phyloP scores from a whole-genome alignment of 2,797 vertebrate genomes.

The Lithobates pipiens region DNA sequence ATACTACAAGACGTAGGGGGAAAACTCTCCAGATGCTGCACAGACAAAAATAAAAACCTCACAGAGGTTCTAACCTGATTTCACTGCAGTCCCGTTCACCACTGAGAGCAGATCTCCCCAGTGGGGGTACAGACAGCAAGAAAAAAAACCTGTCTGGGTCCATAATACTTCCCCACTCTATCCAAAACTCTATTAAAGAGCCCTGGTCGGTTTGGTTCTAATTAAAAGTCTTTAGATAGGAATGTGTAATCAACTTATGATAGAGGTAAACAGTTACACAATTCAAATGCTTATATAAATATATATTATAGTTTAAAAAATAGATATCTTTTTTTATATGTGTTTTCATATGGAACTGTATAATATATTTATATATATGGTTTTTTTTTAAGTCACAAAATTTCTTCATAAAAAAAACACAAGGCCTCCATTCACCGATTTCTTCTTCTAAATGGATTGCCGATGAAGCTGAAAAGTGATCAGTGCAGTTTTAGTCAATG shows the following conservation, averaged over 20 bases:
- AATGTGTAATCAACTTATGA: background rate
- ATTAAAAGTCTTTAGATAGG: background rate
- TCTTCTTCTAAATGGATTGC: background rate
- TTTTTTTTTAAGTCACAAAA: background rate
- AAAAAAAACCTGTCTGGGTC: background rate
- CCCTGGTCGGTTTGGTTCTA: background rate
- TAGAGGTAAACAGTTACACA: background rate
- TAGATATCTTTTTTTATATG: background rate
- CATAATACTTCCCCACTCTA: background rate
- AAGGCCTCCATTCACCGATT: background rate
- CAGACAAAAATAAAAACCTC: no score
- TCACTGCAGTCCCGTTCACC: no score
- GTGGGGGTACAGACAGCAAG: background rate
- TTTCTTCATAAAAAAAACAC: background rate
- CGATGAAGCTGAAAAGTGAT: background rate
- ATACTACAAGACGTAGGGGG: no score
- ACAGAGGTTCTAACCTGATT: no score
- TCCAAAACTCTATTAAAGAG: background rate
- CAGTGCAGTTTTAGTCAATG: background rate
- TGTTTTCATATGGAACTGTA: background rate
- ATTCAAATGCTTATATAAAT: background rate
- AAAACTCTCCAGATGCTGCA: no score
- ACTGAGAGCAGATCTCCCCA: background rate
- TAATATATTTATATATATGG: background rate
- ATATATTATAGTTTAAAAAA: conserved; percentile 2